These are phyloP conservation scores for Barypeithes pellucidus DNA, from an alignment of 2,888 invertebrate species.

Conservation along the genomic window DNA sequence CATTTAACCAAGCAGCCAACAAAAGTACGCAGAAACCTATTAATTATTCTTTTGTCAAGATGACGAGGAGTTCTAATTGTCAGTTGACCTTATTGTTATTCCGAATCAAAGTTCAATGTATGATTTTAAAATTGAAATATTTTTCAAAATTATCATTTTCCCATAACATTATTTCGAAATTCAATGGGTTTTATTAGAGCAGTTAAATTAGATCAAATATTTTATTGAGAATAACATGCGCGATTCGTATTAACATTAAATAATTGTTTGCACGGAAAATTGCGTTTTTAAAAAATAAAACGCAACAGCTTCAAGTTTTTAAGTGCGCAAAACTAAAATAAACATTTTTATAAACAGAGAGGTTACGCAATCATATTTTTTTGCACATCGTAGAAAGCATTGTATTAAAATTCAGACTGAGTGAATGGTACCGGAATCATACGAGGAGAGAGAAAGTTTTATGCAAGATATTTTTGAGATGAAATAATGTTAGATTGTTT, in stretches of 20 bases:
- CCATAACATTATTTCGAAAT: background rate
- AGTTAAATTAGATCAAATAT: background rate
- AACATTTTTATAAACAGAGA: too few species aligned
- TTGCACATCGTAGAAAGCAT: too few species aligned
- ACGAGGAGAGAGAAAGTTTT: too few species aligned
- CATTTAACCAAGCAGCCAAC: too few species aligned
- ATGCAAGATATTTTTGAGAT: too few species aligned
- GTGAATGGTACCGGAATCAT: too few species aligned
- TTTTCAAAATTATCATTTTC: slow-evolving; percentile 4
- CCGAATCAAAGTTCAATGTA: background rate
- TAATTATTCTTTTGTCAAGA: too few species aligned
- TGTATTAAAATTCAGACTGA: too few species aligned
- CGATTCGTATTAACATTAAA: background rate
- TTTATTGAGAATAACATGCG: background rate
- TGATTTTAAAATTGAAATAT: background rate
- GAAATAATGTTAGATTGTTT: too few species aligned
- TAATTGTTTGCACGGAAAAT: background rate
- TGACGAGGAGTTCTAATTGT: background rate
- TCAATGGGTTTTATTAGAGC: background rate
- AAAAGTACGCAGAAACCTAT: too few species aligned
- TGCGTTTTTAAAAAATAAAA: background rate
- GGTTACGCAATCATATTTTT: too few species aligned
- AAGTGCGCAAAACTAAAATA: background rate
- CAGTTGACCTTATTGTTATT: background rate
- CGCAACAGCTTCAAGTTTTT: background rate